Conservation (phyloP, 1,140 invertebrate species). For the Penaeus chinensis region DNA sequence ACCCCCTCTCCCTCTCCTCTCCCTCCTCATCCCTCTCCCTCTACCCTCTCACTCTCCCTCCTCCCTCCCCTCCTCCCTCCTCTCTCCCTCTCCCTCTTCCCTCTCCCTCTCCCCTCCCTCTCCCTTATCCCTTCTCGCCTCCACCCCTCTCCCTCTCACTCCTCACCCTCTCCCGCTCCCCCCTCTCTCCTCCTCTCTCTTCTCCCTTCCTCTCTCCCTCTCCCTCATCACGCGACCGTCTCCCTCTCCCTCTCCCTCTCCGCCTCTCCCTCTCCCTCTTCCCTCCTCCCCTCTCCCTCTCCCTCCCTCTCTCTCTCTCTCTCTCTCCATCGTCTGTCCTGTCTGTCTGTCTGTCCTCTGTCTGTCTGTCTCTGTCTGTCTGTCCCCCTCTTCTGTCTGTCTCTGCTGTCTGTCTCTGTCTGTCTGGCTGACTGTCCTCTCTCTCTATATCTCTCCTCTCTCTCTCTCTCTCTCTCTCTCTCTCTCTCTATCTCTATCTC, state of each 20-base stretch:
- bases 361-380: background rate
- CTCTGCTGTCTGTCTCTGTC: background rate
- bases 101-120: background rate
- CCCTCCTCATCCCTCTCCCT: slow-evolving; percentile 2
- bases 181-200: background rate
- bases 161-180: background rate
- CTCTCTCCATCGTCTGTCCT: background rate
- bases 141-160: background rate
- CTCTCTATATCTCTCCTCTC: background rate
- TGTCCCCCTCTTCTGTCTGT: background rate
- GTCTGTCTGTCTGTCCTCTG: background rate
- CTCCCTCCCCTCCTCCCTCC: background rate
- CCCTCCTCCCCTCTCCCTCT: slow-evolving; percentile 8
- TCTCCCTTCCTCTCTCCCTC: too few relatives aligned
- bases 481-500: slow-evolving; percentile 1
- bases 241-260: slow-evolving; percentile 8
- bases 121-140: background rate
- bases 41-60: too few relatives aligned
- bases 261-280: slow-evolving; percentile 3
- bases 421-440: background rate
- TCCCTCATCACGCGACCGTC: background rate
- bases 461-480: slow-evolving; percentile 3
- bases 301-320: slow-evolving; percentile 8
- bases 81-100: background rate
- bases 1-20: background rate